Percentiles rank a stretch among this genome's conserved stretches.
phyloP scores from a whole-genome alignment of 2,113 vertebrate genomes.

The Pantherophis guttatus region DNA sequence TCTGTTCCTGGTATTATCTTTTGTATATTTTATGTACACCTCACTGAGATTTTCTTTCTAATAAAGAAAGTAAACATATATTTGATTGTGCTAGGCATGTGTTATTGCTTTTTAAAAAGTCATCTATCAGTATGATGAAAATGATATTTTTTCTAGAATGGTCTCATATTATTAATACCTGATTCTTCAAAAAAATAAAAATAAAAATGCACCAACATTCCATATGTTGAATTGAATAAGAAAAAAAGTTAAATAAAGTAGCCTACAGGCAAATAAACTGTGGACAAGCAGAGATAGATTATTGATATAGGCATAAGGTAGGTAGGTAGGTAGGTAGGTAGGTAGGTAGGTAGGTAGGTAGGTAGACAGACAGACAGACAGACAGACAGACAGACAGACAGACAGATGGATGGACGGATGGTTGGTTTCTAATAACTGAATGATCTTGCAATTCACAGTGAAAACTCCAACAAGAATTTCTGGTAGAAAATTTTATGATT shows the following conservation, averaged over 20 bases:
- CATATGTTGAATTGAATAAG: neutral
- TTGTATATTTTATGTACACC: slow-evolving; percentile 1
- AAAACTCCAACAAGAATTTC: neutral
- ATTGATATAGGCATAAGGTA: neutral
- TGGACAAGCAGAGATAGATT: neutral
- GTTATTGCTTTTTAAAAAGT: neutral
- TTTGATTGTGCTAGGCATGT: neutral
- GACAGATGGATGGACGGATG: accelerated
- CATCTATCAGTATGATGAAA: slow-evolving; percentile 13
- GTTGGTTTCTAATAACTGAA: neutral
- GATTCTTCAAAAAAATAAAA: neutral
- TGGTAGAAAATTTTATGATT: neutral
- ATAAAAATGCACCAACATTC: neutral
- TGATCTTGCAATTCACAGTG: neutral
- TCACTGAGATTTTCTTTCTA: neutral
- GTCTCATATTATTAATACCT: neutral
- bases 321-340: neutral
- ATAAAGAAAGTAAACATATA: neutral
- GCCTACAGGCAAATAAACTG: neutral
- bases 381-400: neutral
- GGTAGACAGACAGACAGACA: no score
- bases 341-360: no score
- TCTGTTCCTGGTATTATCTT: slow-evolving; percentile 47
- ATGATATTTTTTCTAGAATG: neutral
- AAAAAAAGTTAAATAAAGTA: neutral